A percentile compares a stretch with the other conserved stretches of the same genome.
These are phyloP conservation scores for Nephotettix cincticeps DNA, from an alignment of 1,140 invertebrate genomes.

Conservation along the genomic window DNA sequence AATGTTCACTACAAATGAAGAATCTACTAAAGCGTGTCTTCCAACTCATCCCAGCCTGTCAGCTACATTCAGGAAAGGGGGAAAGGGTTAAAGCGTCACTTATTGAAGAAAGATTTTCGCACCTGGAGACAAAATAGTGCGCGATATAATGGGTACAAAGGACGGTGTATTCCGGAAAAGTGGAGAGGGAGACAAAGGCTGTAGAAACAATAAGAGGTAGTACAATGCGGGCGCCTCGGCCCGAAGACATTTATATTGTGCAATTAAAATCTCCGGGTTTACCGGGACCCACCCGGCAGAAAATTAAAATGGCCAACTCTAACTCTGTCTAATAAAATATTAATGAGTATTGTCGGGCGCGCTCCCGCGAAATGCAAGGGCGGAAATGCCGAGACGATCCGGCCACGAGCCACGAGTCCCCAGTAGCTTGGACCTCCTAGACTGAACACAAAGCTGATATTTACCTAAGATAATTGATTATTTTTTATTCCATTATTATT, in stretches of 20 bases:
- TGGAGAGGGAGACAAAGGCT: constrained; percentile 9
- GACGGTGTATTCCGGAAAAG: constrained; percentile 8
- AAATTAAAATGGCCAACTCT: constrained; percentile 16
- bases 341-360: not conserved
- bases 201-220: constrained; percentile 15
- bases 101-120: not conserved
- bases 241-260: constrained; percentile 19
- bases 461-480: too few species aligned
- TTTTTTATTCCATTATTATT: too few species aligned
- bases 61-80: too few species aligned
- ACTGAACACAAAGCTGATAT: too few species aligned
- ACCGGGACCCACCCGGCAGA: not conserved
- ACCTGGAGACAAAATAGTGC: constrained; percentile 5
- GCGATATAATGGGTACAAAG: not conserved
- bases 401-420: too few species aligned
- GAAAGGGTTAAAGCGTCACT: not conserved
- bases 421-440: too few species aligned
- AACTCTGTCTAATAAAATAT: not conserved
- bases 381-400: too few species aligned
- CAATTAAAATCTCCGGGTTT: constrained; percentile 13
- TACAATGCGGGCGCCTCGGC: not conserved
- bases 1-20: too few species aligned
- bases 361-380: too few species aligned
- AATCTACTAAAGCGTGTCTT: too few species aligned
- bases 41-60: too few species aligned